A percentile compares a stretch with the other conserved stretches of the same genome.
Evolutionary conservation across 92 coral and sea anemone genomes (phyloP).

Genomic region (Palythoa caribaeorum): DNA sequence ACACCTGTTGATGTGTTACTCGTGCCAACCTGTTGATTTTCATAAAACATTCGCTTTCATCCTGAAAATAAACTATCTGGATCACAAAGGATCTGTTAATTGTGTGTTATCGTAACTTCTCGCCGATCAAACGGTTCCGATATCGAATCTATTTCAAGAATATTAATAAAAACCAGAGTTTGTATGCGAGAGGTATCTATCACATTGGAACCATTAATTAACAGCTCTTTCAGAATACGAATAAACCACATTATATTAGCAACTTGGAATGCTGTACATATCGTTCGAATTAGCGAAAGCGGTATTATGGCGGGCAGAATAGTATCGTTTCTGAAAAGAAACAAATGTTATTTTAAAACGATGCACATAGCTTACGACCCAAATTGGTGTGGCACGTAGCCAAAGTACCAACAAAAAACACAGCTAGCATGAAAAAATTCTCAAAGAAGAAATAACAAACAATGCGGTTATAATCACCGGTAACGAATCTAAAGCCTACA

Average conservation of each 20-base stretch:
- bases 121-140: not conserved
- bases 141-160: not conserved
- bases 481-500: too few relatives aligned
- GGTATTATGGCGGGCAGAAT: too few relatives aligned
- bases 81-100: not conserved
- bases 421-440: not conserved
- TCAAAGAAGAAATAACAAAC: not conserved
- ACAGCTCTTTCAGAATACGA: too few relatives aligned
- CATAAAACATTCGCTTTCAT: conserved; percentile 22
- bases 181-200: too few relatives aligned
- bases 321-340: not conserved
- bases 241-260: too few relatives aligned
- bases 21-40: conserved; percentile 31
- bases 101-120: not conserved
- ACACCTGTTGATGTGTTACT: conserved; percentile 38
- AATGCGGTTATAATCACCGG: too few relatives aligned
- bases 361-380: not conserved
- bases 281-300: too few relatives aligned
- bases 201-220: too few relatives aligned
- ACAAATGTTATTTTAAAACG: not conserved
- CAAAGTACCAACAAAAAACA: not conserved
- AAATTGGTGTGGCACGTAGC: not conserved
- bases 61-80: conserved; percentile 13
- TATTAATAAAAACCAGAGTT: not conserved
- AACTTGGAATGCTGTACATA: too few relatives aligned